Evolutionary conservation across 2,888 invertebrate species (phyloP), one percentile per base, ranked within the genome.

Genomic region (Escarpia spicata): DNA sequence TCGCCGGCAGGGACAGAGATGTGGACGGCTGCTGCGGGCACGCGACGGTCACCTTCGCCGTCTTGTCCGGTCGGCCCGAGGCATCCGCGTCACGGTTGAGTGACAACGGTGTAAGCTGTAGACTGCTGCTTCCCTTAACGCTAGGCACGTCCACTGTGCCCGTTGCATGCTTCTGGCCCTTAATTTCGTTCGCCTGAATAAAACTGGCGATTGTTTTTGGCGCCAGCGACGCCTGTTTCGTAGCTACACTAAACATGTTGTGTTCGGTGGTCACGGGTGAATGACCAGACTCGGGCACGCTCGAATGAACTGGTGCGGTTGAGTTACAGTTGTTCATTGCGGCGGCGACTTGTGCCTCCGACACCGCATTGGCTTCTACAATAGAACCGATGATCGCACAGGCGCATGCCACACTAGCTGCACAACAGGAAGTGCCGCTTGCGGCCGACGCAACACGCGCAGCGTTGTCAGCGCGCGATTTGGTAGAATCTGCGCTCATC

Each of bases 201-300:
- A 75, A 75, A 75, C 75, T 75, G 26, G 75, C 75, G n/a, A 75
- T n/a, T 75, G 75, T 75, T 75, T 75, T 75, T 75, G 75, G 75
- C 19, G 75, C 75, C 75, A 75, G n/a, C 75, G 75, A 75, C 75
- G 26, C 75, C 26, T 26, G 19, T 26, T 75, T 75, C 26, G 75
- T 6, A 26, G 75, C 75, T 26, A 26, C n/a, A 2, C 75, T 75
- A 1, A 9, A 12, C 52, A 12, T 12, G 75, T 75, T 75, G 19
- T 75, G 75, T n/a, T 75, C 75, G 26, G 52, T 15, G 52, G 75
- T 75, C 75, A 19, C 26, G 75, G 75, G 19, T 75, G 75, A 6
- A 6, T 75, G 75, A 75, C 75, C 19, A 15, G 26, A 75, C 75
- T 75, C 75, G 19, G 75, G 75, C 75, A 75, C 26, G 75, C 75